Base-by-base conservation (phyloP, 1,140 invertebrate species). In the Nixonia krombeini region DNA sequence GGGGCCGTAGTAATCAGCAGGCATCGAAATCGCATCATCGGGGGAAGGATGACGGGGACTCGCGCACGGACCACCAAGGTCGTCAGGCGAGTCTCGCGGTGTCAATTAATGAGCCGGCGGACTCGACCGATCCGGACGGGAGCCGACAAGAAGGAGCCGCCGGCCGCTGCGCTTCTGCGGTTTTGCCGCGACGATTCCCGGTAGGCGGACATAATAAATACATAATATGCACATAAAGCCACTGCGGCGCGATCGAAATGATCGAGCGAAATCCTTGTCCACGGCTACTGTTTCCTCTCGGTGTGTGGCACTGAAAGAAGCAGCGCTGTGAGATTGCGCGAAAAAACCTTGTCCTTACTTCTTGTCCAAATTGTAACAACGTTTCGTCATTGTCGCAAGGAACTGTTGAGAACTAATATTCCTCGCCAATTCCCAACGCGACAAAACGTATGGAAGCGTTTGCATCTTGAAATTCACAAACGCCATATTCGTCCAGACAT, bases 161-260 rank as follows among this genome's bases (percentile, higher is more conserved):
- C 38, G 15, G 50, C 44, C 50, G 42, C 49, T 49, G 56, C 69
- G 61, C 68, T 62, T 63, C 63, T 71, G 67, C 65, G 79, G 80
- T 83, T 83, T 83, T 83, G 79, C 55, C 74, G 76, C 74, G 45
- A 23, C 67, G 73, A 71, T 83, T 83, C 79, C 56, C 61, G 73
- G 81, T 82, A 82, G 72, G 28, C 75, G 52, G 72, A 75, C 75
- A 81, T 83, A 83, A 83, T 83, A 82, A 83, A 83, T 83, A 83
- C 79, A 82, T 83, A 83, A 82, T 83, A 83, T 83, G 79, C 77
- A 81, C 81, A 83, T 83, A 82, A 83, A 83, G 80, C 78, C 63
- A 46, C 71, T 70, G 71, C 78, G 79, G 80, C 79, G 81, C 81
- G 80, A 81, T 81, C 80, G 71, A 66, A 71, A 70, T 70, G 53